phyloP scores from a whole-genome alignment of 2,888 invertebrate species.

The Meteorus cinctellus region DNA sequence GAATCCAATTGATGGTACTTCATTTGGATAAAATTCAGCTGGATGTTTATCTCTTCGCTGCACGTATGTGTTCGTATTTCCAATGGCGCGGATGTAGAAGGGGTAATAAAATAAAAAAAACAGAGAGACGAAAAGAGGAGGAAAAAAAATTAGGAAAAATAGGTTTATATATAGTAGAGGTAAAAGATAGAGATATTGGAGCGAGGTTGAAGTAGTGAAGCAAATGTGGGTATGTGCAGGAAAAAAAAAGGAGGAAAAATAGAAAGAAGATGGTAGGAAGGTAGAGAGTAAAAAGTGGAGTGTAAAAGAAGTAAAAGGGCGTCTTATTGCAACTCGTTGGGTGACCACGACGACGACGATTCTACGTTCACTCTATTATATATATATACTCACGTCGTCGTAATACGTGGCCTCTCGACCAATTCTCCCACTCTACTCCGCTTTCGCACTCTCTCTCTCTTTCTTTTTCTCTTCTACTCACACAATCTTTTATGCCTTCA shows the following conservation, averaged over 20 bases:
- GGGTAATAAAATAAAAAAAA: background rate
- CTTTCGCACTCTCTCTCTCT: slow-evolving; percentile 1
- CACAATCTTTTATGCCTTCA: slow-evolving; percentile 23
- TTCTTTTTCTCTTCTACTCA: slow-evolving; percentile 1
- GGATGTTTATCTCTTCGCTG: slow-evolving; percentile 3
- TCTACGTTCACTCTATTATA: slow-evolving; percentile 33
- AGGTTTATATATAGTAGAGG: slow-evolving; percentile 37
- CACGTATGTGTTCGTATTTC: background rate
- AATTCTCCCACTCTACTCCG: slow-evolving; percentile 3
- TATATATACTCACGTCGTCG: slow-evolving; percentile 19
- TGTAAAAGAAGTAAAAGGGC: slow-evolving; percentile 47
- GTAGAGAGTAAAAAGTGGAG: slow-evolving; percentile 24
- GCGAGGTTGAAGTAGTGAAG: slow-evolving; percentile 30
- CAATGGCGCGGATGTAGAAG: background rate
- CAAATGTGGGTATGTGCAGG: slow-evolving; percentile 8
- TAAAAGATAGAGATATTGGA: slow-evolving; percentile 19
- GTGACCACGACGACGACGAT: slow-evolving; percentile 15
- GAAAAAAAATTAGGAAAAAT: slow-evolving; percentile 37
- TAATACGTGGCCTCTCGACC: slow-evolving; percentile 38
- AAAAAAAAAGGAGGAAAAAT: slow-evolving; percentile 23
- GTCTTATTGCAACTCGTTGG: slow-evolving; percentile 44
- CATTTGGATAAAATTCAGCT: slow-evolving; percentile 16
- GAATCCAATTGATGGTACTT: slow-evolving; percentile 28
- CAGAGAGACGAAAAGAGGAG: slow-evolving; percentile 5
- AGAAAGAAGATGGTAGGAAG: slow-evolving; percentile 17